Conservation (phyloP, 2,888 invertebrate genomes). For the Sphecodes monilicornis region DNA sequence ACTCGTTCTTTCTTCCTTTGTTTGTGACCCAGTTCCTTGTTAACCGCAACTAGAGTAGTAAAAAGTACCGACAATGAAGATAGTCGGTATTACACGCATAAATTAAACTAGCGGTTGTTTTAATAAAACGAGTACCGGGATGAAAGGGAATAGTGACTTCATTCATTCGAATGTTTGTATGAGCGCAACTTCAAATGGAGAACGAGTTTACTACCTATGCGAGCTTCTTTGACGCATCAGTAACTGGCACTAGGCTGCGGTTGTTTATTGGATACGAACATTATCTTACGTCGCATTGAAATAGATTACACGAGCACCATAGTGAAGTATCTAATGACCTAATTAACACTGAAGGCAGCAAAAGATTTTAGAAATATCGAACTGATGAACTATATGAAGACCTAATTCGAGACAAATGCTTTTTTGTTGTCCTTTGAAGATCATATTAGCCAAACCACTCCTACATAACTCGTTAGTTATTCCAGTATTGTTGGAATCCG, state of each 20-base stretch:
- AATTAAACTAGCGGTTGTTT: constrained; percentile 11
- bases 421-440: background rate
- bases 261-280: background rate
- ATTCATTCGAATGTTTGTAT: background rate
- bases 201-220: background rate
- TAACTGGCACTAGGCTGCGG: background rate
- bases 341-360: background rate
- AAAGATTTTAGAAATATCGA: background rate
- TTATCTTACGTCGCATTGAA: background rate
- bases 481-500: background rate
- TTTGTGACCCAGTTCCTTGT: constrained; percentile 35
- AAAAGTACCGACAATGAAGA: constrained; percentile 48
- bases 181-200: background rate
- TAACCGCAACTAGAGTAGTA: constrained; percentile 44
- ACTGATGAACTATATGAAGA: no score
- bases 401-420: background rate
- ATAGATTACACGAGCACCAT: no score
- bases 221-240: background rate
- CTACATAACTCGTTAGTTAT: background rate
- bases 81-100: constrained; percentile 38
- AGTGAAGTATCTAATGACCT: background rate
- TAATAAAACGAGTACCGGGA: background rate
- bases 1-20: constrained; percentile 15
- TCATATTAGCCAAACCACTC: background rate
- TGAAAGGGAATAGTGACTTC: background rate